Conservation (phyloP, 2,113 vertebrate species). For the Enhydra lutris region DNA sequence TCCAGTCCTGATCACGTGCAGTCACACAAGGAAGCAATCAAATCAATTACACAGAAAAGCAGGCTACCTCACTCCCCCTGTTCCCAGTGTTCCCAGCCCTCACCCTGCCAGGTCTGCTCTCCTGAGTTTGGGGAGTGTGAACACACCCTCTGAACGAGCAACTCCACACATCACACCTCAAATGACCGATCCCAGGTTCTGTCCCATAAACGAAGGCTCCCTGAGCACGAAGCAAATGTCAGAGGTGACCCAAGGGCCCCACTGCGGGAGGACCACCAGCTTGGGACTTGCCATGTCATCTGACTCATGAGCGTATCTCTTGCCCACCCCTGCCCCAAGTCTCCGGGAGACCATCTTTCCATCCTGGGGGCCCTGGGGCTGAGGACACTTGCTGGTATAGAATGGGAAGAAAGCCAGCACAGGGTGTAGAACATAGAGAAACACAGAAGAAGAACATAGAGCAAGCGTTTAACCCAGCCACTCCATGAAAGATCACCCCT, state of each 20-base stretch:
- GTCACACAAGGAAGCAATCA: not conserved
- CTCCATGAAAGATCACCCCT: not conserved
- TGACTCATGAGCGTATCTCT: fast-evolving
- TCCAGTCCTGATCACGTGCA: not conserved
- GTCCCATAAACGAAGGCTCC: not conserved
- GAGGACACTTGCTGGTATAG: not conserved
- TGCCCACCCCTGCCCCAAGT: not conserved
- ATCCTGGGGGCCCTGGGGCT: not conserved
- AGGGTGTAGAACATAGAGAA: not conserved
- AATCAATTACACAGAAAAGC: not conserved
- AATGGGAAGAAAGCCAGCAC: fast-evolving
- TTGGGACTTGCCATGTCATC: fast-evolving
- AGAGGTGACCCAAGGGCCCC: not conserved
- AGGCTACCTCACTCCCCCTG: fast-evolving
- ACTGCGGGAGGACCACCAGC: not conserved
- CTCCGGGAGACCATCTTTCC: not conserved
- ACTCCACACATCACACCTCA: not conserved
- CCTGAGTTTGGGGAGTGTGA: not conserved
- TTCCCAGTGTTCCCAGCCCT: not conserved
- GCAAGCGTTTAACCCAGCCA: not conserved
- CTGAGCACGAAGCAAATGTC: not conserved
- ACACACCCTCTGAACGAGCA: not conserved
- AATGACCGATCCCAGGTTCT: not conserved
- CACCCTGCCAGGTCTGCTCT: fast-evolving
- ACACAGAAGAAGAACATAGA: not conserved